Base-by-base conservation (phyloP, 2,888 invertebrate species). In the Germaria angustata region DNA sequence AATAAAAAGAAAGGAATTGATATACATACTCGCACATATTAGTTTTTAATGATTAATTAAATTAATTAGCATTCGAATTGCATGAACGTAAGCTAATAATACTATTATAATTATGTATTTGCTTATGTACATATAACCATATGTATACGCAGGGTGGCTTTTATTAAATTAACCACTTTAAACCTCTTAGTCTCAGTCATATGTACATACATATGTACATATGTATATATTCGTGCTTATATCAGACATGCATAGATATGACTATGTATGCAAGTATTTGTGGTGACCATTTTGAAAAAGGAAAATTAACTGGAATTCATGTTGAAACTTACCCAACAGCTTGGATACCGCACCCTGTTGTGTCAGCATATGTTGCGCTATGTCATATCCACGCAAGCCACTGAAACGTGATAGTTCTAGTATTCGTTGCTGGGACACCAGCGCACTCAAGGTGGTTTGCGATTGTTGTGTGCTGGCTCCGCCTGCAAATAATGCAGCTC, bases 401-500 rank as follows among this genome's bases (percentile, higher is more conserved):
- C 90, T 91, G 76, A 90, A 90, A 59, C 91, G 89, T 24, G 90
- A 91, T 79, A 90, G 86, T 81, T 90, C 90, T 72, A 90, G 82
- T 44, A 90, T 86, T 68, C 90, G 89, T 76, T 90, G 90, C 80
- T 90, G 90, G 2, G 95, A 95, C 84, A 95, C 94, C 85, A 95
- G 91, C 2, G 95, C 95, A 41, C 95, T 95, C 76, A 95, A 92
- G 17, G 95, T 95, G 66, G 93, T 92, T n/a, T 91, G 91, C 80
- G 93, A 92, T 53, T 92, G 92, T 59, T 86, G 85, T 83, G 87
- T 84, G 76, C 86, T 87, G 34, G 85, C 80, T 65, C 89, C 89
- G 85, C 89, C 86, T 71, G 88, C 87, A 63, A 89, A 89, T 22
- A 87, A 84, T 32, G 82, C 86, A 28, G 86, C 84, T 24, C 87